Percentiles rank a stretch among this genome's conserved stretches.
Evolutionary conservation across 2,113 vertebrate genomes (phyloP).

Genomic region (Eubucco bourcierii): DNA sequence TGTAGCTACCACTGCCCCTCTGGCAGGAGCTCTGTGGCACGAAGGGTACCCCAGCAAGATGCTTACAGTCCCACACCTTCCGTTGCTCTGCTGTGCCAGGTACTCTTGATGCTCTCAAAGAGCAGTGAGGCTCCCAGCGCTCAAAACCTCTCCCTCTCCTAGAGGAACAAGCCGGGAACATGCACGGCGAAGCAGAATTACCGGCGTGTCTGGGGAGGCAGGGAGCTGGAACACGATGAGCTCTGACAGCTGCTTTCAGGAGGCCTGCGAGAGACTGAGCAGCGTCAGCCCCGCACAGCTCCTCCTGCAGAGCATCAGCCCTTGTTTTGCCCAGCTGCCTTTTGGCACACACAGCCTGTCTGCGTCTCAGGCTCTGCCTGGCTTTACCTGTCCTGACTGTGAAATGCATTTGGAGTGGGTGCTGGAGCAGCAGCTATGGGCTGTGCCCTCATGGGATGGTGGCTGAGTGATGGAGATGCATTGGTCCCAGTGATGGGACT

Average conservation of each 20-base stretch:
- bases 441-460: not conserved
- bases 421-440: not conserved
- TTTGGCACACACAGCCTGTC: not conserved
- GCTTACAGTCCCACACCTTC: not conserved
- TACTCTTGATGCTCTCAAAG: not conserved
- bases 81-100: not conserved
- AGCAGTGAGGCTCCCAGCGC: not conserved
- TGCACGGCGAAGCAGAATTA: not conserved
- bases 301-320: not conserved
- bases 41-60: not conserved
- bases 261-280: not conserved
- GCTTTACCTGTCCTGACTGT: not conserved
- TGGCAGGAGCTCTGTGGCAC: not conserved
- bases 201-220: not conserved
- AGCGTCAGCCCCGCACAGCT: not conserved
- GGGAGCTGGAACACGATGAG: slow-evolving; percentile 32
- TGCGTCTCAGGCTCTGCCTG: not conserved
- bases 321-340: not conserved
- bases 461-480: rapidly evolving
- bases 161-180: not conserved
- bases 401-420: not conserved
- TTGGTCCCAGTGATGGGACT: not conserved
- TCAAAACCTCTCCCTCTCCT: not conserved
- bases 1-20: not conserved
- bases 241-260: slow-evolving; percentile 42